phyloP scores from a whole-genome alignment of 2,888 invertebrate genomes.

The Mythimna lalbum region DNA sequence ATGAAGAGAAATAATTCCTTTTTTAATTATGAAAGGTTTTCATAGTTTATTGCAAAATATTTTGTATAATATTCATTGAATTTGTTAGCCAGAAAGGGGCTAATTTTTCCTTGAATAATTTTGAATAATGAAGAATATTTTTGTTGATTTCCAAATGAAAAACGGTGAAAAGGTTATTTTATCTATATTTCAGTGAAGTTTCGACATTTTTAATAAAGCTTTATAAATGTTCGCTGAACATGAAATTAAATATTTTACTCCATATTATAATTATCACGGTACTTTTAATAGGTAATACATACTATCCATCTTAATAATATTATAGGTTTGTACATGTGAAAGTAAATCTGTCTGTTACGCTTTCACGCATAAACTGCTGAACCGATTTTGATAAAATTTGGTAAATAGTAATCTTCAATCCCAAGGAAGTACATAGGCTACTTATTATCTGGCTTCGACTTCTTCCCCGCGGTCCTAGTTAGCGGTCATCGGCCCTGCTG shows the following conservation, averaged over 20 bases:
- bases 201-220: constrained; percentile 3
- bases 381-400: too few relatives aligned
- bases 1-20: constrained; percentile 29
- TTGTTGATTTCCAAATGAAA: constrained; percentile 1
- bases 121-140: neutral
- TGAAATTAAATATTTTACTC: constrained; percentile 8
- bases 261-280: constrained; percentile 1
- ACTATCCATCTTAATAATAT: too few relatives aligned
- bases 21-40: constrained; percentile 12
- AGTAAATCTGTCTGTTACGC: too few relatives aligned
- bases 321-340: too few relatives aligned
- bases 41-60: constrained; percentile 7
- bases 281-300: neutral
- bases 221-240: constrained; percentile 3
- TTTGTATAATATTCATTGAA: constrained; percentile 19
- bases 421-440: too few relatives aligned
- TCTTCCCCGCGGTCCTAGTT: too few relatives aligned
- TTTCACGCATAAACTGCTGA: too few relatives aligned
- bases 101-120: constrained; percentile 24
- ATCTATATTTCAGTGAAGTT: constrained; percentile 4
- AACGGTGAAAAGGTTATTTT: constrained; percentile 12
- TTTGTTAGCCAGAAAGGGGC: neutral
- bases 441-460: too few relatives aligned
- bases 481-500: too few relatives aligned
- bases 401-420: too few relatives aligned